Evolutionary conservation across 2,113 vertebrate species (phyloP), one percentile per base, ranked within the genome.

Genomic region (Rhinogobius similis): DNA sequence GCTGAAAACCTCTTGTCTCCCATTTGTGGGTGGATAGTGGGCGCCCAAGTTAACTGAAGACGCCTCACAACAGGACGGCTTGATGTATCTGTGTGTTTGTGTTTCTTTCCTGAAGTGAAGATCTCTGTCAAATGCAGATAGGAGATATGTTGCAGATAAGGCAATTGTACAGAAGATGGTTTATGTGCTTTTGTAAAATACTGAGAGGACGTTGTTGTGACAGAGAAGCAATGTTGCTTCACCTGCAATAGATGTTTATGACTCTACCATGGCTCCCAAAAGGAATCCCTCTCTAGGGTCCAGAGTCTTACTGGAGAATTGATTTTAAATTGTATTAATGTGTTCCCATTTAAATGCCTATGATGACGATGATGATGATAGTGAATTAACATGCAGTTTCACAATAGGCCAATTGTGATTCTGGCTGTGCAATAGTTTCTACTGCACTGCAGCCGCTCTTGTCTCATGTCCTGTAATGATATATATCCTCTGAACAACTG

Each of bases 1-100:
- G 83, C 79, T 80, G 76, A 83, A 85, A 72, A 82, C 67, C 72
- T 81, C 73, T 81, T 77, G 65, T 78, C 79, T 81, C 67, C 74
- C 80, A 72, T 67, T 78, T 75, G 70, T 56, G 61, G 61, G 56
- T 46, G 62, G 72, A 50, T 53, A 62, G 68, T 65, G 46, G 72
- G 72, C 56, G 79, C 67, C 75, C 69, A 46, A 72, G 76, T 81
- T 55, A 70, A 62, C 74, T 78, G 65, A 68, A 46, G 68, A 65
- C 65, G 21, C 72, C 59, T 76, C 50, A 52, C 59, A 69, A 71
- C 59, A 46, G 65, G 59, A 62, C 71, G 77, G 66, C 48, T 14
- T 61, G 29, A 67, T 69, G 52, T 46, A n/a, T n/a, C n/a, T 36
- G 32, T 61, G 58, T 61, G 58, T 44, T 38, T 58, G 56, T 38